phyloP scores from a whole-genome alignment of 2,888 invertebrate species.

The Drosophila pegasa region DNA sequence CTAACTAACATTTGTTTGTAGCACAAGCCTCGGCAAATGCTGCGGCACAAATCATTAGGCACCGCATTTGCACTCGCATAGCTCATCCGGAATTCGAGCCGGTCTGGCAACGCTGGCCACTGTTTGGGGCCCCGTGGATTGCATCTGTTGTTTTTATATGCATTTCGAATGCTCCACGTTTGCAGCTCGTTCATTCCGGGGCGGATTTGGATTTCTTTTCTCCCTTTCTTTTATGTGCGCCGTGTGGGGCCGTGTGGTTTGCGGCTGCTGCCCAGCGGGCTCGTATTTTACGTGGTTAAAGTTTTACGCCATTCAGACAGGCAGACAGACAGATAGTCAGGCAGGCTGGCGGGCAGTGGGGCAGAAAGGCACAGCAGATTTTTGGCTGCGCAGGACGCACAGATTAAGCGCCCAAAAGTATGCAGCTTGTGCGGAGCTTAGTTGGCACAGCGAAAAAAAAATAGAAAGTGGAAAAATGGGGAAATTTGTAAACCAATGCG shows the following conservation, averaged over 20 bases:
- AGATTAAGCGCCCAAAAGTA: conserved; percentile 51
- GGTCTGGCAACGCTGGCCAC: conserved; percentile 28
- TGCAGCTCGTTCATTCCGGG: conserved; percentile 28
- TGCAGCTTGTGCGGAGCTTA: conserved; percentile 25
- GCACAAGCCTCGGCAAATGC: background rate
- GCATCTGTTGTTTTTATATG: conserved; percentile 26
- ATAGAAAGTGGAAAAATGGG: conserved; percentile 10
- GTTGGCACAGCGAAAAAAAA: conserved; percentile 17
- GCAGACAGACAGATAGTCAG: conserved; percentile 11
- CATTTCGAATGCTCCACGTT: conserved; percentile 46
- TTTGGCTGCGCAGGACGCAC: conserved; percentile 34
- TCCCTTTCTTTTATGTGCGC: conserved; percentile 9
- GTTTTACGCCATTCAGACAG: conserved; percentile 52
- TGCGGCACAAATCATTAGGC: conserved; percentile 15
- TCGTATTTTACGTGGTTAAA: conserved; percentile 71
- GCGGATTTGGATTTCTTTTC: conserved; percentile 13
- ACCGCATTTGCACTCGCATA: conserved; percentile 25
- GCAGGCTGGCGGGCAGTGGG: background rate
- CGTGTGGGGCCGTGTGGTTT: conserved; percentile 28
- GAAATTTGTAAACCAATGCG: conserved; percentile 51
- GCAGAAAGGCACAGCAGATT: conserved; percentile 49
- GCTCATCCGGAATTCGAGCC: conserved; percentile 49
- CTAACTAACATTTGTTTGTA: background rate
- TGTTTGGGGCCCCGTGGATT: conserved; percentile 27
- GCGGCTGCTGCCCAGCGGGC: conserved; percentile 47